These are phyloP conservation scores for Anoura caudifer DNA, from an alignment of 2,113 vertebrate genomes.

Conservation along the genomic window DNA sequence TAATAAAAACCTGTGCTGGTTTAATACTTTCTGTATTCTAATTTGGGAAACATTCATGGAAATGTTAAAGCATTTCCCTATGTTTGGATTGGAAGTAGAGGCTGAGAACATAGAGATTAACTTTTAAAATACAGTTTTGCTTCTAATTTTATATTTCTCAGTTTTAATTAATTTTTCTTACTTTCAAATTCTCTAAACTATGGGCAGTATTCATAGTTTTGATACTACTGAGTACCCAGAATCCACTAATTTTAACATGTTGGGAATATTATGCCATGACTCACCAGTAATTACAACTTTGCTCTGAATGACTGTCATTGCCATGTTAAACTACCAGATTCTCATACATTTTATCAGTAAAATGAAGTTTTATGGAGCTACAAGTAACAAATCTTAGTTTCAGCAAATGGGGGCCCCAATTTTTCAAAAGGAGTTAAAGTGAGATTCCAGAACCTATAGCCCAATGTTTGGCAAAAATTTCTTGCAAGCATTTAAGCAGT, in stretches of 20 bases:
- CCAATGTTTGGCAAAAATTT: background rate
- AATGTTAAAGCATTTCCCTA: slow-evolving; percentile 29
- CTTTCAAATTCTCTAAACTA: background rate
- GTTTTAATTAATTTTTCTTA: background rate
- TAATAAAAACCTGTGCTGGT: background rate
- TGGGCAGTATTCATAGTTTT: background rate
- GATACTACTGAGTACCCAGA: background rate
- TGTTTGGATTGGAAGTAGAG: slow-evolving; percentile 16
- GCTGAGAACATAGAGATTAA: background rate
- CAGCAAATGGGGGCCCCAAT: background rate
- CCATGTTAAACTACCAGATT: background rate
- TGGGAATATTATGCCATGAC: background rate
- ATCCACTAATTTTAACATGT: background rate
- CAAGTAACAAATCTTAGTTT: background rate
- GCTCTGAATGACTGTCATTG: background rate
- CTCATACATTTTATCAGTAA: background rate
- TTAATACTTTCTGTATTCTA: slow-evolving; percentile 30
- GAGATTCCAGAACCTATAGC: background rate
- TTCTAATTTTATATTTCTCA: slow-evolving; percentile 33
- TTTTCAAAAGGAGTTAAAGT: background rate
- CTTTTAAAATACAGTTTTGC: slow-evolving; percentile 15
- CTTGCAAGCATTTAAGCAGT: background rate
- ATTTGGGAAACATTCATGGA: slow-evolving; percentile 46
- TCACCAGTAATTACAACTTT: background rate
- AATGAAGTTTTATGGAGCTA: background rate